phyloP scores from a whole-genome alignment of 2,797 vertebrate genomes.

The Carcharodon carcharias region DNA sequence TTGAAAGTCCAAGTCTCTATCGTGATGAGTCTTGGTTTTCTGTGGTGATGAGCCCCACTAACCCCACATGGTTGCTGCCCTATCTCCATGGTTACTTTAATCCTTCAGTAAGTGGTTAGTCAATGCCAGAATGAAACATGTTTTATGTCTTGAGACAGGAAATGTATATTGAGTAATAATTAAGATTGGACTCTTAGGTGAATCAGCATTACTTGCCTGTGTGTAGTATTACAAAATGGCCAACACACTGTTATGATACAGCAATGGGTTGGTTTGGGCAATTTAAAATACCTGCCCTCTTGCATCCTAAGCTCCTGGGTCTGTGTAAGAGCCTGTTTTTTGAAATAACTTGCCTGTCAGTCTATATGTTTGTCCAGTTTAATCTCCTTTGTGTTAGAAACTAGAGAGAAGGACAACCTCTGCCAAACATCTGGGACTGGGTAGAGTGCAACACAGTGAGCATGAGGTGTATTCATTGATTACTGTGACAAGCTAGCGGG shows the following conservation, averaged over 20 bases:
- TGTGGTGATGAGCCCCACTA: not conserved
- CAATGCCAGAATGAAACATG: not conserved
- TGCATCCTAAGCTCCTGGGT: not conserved
- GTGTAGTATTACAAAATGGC: not conserved
- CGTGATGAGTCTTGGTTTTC: not conserved
- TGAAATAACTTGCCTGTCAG: not conserved
- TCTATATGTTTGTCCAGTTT: not conserved
- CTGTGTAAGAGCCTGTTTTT: not conserved
- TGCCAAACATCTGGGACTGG: too few relatives aligned
- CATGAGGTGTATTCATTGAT: too few relatives aligned
- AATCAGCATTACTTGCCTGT: not conserved
- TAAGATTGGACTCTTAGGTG: not conserved
- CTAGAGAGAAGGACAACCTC: too few relatives aligned
- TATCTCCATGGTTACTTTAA: not conserved
- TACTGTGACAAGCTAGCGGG: too few relatives aligned
- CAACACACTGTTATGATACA: not conserved
- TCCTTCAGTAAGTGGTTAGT: not conserved
- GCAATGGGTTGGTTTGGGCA: too few relatives aligned
- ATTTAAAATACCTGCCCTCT: too few relatives aligned
- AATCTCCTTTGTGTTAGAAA: not conserved
- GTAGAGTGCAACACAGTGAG: not conserved
- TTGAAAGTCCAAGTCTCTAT: not conserved
- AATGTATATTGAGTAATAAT: not conserved
- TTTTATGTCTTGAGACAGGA: not conserved
- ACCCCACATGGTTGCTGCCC: not conserved